These are phyloP conservation scores for Brevimyrus niger DNA, from an alignment of 2,113 vertebrate genomes.

Conservation along the genomic window DNA sequence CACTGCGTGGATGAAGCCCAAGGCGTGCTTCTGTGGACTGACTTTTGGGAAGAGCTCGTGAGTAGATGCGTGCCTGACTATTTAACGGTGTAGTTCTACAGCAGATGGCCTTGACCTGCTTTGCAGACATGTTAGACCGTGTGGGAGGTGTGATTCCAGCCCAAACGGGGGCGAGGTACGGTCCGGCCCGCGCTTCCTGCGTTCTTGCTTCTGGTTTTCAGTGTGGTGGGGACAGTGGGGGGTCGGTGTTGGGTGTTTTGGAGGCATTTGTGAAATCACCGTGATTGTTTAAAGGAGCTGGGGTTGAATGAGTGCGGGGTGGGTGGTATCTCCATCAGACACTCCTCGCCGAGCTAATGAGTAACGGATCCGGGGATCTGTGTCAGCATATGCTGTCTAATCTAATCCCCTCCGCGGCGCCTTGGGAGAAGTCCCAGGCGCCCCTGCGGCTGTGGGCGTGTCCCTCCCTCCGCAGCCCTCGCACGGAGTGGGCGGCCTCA, in stretches of 20 bases:
- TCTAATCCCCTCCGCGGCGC: neutral
- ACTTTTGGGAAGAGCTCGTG: neutral
- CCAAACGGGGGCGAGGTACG: neutral
- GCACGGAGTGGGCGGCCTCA: neutral
- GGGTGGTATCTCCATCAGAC: neutral
- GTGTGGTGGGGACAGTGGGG: neutral
- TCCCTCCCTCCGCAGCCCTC: neutral
- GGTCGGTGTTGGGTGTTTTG: neutral
- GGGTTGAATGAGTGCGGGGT: too few relatives aligned
- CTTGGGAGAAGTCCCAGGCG: neutral
- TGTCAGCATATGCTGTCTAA: neutral
- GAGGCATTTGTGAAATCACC: neutral
- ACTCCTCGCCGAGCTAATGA: neutral
- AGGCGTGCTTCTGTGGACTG: neutral
- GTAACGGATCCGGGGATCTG: neutral
- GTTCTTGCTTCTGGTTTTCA: neutral
- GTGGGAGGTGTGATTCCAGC: neutral
- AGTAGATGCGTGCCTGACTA: neutral
- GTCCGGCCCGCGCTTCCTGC: neutral
- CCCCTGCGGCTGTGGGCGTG: neutral
- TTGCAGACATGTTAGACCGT: neutral
- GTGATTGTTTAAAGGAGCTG: neutral
- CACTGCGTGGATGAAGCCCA: neutral
- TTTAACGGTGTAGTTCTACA: neutral
- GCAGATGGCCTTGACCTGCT: slow-evolving; percentile 6